Base-by-base conservation (phyloP, 2,888 invertebrate genomes). In the Lampropteryx suffumata region DNA sequence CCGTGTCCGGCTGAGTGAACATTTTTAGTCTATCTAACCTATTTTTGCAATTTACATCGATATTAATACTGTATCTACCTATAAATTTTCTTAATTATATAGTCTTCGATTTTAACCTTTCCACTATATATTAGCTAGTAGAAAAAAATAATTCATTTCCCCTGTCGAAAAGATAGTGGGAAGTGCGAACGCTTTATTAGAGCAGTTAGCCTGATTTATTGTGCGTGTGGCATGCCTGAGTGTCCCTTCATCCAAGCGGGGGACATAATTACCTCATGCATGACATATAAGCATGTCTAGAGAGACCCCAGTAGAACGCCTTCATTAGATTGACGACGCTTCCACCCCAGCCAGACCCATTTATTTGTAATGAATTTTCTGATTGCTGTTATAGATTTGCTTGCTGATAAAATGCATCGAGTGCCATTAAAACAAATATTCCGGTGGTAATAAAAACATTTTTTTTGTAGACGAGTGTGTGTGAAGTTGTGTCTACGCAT, bases 151-250 rank as follows among this genome's bases (percentile, higher is more conserved):
- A 13, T 14, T 17, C 10, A 37, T 35, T 42, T 29, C 10, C 13
- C 30, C 36, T 39, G 43, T 44, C 42, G 24, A 28, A 33, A 13
- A 54, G 41, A 55, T 68, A 71, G 67, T 67, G 67, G 67, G 64
- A 74, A 71, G 66, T 67, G 67, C 68, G 64, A 76, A 73, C 67
- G 60, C 64, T 59, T 65, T 65, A 69, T 68, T 64, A 62, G 59
- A 66, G 67, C 67, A 71, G 70, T 82, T 82, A 80, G 65, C 70
- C 69, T 83, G 81, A 87, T 86, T 83, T 85, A 86, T 82, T 61
- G 62, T 64, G 59, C 56, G 57, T 62, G 61, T 66, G 64, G 68
- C 60, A 62, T 51, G 32, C 10, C 9, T 14, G 33, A 64, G 59
- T 65, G 64, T 65, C 62, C 72, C 67, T 66, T 67, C 62, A 66